Evolutionary conservation across 2,797 vertebrate genomes (phyloP).

Genomic region (Smutsia temminckii): DNA sequence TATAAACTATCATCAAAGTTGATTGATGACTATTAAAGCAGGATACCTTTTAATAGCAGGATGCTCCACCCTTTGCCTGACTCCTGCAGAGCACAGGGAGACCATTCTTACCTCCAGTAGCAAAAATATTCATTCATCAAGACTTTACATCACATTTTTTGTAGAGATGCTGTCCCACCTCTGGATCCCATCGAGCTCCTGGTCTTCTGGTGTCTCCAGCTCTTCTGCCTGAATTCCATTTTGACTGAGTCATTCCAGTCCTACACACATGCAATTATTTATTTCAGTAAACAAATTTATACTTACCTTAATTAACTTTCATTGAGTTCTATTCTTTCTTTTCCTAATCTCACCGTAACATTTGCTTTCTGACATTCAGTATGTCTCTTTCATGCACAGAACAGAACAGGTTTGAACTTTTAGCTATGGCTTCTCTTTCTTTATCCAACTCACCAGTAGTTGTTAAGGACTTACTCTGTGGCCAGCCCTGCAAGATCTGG

Average conservation of each 20-base stretch:
- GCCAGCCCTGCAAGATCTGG: not conserved
- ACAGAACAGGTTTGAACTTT: not conserved
- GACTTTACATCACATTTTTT: not conserved
- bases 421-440: not conserved
- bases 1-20: not conserved
- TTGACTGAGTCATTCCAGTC: not conserved
- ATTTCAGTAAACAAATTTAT: not conserved
- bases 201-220: not conserved
- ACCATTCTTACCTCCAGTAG: not conserved
- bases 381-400: not conserved
- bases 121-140: not conserved
- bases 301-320: not conserved
- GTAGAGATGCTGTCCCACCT: not conserved
- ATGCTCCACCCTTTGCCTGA: not conserved
- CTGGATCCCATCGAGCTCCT: not conserved
- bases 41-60: not conserved
- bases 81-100: not conserved
- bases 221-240: not conserved
- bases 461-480: not conserved
- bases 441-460: not conserved
- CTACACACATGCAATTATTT: not conserved
- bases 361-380: not conserved
- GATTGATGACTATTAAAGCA: not conserved
- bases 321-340: not conserved
- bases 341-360: not conserved